These are phyloP conservation scores for Drosophila sucinea DNA, from an alignment of 1,140 invertebrate species.

Conservation along the genomic window DNA sequence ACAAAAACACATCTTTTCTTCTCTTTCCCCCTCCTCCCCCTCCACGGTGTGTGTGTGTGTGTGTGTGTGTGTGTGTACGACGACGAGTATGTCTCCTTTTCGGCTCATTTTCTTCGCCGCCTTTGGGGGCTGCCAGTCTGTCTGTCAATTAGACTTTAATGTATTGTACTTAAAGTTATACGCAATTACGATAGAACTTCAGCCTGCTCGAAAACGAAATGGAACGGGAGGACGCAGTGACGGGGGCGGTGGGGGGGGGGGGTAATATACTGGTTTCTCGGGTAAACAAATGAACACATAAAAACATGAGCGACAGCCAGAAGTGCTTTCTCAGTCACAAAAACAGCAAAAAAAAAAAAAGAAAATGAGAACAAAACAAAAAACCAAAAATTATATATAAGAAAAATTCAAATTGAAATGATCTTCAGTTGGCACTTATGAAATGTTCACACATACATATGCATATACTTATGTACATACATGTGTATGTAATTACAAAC, in stretches of 20 bases:
- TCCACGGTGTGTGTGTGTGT: not conserved
- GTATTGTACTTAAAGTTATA: slow-evolving; percentile 77
- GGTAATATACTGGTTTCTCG: slow-evolving; percentile 23
- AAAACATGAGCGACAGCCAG: slow-evolving; percentile 43
- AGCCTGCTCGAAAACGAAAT: slow-evolving; percentile 21
- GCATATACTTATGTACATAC: not conserved
- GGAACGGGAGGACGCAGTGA: not conserved
- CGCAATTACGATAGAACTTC: slow-evolving; percentile 76
- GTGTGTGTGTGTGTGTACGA: not conserved
- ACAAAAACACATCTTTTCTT: slow-evolving; percentile 38
- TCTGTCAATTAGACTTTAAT: slow-evolving; percentile 79
- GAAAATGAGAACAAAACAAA: slow-evolving; percentile 12
- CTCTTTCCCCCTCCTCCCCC: slow-evolving; percentile 3
- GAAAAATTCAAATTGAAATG: slow-evolving; percentile 6
- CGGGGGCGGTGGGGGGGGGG: not conserved
- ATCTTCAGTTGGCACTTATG: slow-evolving; percentile 5
- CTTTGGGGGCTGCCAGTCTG: slow-evolving; percentile 62
- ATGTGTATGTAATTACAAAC: slow-evolving; percentile 9
- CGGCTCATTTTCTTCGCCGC: slow-evolving; percentile 3
- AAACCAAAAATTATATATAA: slow-evolving; percentile 3
- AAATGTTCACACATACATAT: not conserved
- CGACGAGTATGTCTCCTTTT: not conserved
- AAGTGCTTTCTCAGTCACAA: slow-evolving; percentile 45
- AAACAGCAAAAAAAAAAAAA: slow-evolving; percentile 26
- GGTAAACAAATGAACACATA: slow-evolving; percentile 73